phyloP scores from a whole-genome alignment of 2,797 vertebrate genomes.

The Poecilia velifera region DNA sequence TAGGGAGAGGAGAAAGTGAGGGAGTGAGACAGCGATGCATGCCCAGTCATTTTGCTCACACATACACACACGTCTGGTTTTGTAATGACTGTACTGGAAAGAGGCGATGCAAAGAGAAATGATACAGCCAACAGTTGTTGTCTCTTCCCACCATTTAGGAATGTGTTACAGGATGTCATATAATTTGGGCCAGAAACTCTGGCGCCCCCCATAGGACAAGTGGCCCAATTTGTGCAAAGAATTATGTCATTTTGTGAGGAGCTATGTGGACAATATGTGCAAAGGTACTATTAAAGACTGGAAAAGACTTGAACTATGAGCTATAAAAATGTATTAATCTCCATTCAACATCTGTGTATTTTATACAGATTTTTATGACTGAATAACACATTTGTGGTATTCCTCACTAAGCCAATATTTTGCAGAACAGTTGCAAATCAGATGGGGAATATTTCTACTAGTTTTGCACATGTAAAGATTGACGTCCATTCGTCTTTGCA shows the following conservation, averaged over 20 bases:
- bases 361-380: neutral
- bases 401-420: neutral
- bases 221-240: neutral
- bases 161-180: constrained; percentile 1
- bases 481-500: neutral
- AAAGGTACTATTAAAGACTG: neutral
- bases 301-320: neutral
- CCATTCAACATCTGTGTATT: neutral
- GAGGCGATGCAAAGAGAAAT: constrained; percentile 28
- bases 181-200: neutral
- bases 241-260: neutral
- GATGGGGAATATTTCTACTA: neutral
- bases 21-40: constrained; percentile 25
- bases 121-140: neutral
- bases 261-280: neutral
- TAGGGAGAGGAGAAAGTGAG: constrained; percentile 56
- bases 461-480: neutral
- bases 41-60: constrained; percentile 42
- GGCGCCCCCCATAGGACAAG: neutral
- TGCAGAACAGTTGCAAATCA: neutral
- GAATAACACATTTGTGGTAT: neutral
- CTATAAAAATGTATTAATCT: neutral
- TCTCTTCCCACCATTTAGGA: neutral
- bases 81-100: constrained; percentile 66
- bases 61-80: constrained; percentile 72